Conservation (phyloP, 2,888 invertebrate genomes). For the Campoletis raptor region DNA sequence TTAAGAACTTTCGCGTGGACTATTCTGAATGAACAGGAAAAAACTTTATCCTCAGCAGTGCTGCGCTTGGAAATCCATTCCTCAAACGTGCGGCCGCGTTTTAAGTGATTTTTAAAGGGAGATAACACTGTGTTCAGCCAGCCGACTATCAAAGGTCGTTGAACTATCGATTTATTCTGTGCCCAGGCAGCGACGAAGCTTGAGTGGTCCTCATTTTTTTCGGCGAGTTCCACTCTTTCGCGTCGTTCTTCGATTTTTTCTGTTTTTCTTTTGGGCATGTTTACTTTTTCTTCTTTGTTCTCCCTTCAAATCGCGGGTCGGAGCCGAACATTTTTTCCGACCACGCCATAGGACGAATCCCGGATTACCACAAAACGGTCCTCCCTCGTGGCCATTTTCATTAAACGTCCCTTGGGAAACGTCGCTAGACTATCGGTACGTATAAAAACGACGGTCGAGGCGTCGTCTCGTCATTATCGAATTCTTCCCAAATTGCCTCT, state of each 20-base stretch:
- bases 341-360: not conserved
- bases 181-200: slow-evolving; percentile 43
- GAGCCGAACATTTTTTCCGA: not conserved
- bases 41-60: not conserved
- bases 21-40: slow-evolving; percentile 2
- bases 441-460: slow-evolving; percentile 13
- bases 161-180: slow-evolving; percentile 62
- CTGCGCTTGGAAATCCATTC: slow-evolving; percentile 11
- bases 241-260: not conserved
- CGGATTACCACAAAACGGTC: slow-evolving; percentile 2
- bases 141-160: slow-evolving; percentile 54
- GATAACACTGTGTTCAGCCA: slow-evolving; percentile 46
- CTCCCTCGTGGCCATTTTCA: slow-evolving; percentile 2
- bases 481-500: slow-evolving; percentile 44
- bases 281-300: not conserved
- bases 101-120: slow-evolving; percentile 61
- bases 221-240: not conserved
- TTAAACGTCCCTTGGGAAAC: slow-evolving; percentile 19
- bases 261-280: not conserved
- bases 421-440: slow-evolving; percentile 12
- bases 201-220: slow-evolving; percentile 42
- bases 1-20: not conserved
- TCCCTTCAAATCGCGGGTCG: not conserved
- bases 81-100: slow-evolving; percentile 1
- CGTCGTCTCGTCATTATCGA: slow-evolving; percentile 46